Percentiles rank a stretch among this genome's conserved stretches.
These are phyloP conservation scores for Trichogramma pretiosum DNA, from an alignment of 1,140 invertebrate species.

Conservation along the genomic window DNA sequence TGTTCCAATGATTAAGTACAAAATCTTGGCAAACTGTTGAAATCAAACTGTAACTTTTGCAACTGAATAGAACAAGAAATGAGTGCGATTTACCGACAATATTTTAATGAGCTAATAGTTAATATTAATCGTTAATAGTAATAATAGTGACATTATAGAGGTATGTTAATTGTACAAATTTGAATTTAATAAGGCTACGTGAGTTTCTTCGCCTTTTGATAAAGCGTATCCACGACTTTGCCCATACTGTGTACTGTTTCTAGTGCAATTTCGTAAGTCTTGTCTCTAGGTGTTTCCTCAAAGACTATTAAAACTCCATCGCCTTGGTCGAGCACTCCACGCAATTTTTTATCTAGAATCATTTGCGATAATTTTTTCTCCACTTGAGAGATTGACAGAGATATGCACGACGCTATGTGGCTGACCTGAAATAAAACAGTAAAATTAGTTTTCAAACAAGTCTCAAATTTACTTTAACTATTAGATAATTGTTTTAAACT, in stretches of 20 bases:
- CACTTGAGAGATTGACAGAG: conserved; percentile 80
- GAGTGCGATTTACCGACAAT: conserved; percentile 15
- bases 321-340: conserved; percentile 95
- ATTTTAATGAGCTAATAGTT: conserved; percentile 20
- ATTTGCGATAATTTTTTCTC: conserved; percentile 99
- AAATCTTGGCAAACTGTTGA: conserved; percentile 16
- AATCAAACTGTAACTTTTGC: conserved; percentile 16
- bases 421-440: conserved; percentile 49
- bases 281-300: conserved; percentile 88
- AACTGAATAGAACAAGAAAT: conserved; percentile 13
- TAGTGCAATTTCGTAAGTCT: conserved; percentile 93
- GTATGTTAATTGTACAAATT: conserved; percentile 34
- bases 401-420: conserved; percentile 78
- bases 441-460: conserved; percentile 5
- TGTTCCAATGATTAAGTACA: conserved; percentile 19
- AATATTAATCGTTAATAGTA: no score
- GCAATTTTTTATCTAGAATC: conserved; percentile 97
- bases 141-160: conserved; percentile 35
- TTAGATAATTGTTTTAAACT: conserved; percentile 8
- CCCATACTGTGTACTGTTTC: conserved; percentile 98
- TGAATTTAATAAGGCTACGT: conserved; percentile 60
- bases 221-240: conserved; percentile 96
- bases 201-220: conserved; percentile 96
- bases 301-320: conserved; percentile 96
- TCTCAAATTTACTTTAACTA: conserved; percentile 2